Base-by-base conservation (phyloP, 2,888 invertebrate species). In the Volucella zonaria region DNA sequence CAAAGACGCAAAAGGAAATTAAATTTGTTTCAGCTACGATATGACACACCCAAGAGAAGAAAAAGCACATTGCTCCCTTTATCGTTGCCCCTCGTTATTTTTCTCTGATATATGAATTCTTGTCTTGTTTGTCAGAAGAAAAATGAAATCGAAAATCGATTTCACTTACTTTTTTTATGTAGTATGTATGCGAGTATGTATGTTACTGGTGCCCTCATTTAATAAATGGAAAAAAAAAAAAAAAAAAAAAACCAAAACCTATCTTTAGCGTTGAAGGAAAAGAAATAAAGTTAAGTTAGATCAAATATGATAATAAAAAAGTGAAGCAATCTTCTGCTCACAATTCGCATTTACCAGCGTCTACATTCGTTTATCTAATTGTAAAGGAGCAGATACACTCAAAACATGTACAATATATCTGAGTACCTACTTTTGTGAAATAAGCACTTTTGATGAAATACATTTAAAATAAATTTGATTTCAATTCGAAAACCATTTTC, bases 1-100 rank as follows among this genome's bases (percentile, higher is more conserved):
- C 85, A 85, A 85, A 81, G 80, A 67, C 76, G 85, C 81, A 85
- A 81, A 61, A 85, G 85, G 85, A 85, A 85, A 85, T 85, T 85
- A 85, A 85, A 85, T 85, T 85, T 80, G 73, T 85, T 80, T 85
- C 62, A 77, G 54, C 77, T 58, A 73, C 76, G 76, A 68, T 81
- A 80, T 76, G 81, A 74, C 85, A 85, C 76, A 52, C 71, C 73
- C 73, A 76, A 73, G 49, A 49, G 31, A 31, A 31, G 49, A n/a
- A 42, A 31, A 66, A 58, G 45, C 45, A 59, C 1, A 31, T 31
- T 31, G 31, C 54, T 42, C 12, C 66, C 54, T 56, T 1, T 67
- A 31, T 49, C 15, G 31, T 31, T 18, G 10, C 31, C n/a, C 15
- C 15, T 40, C 31, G 6, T 8, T 40, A 11, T 56, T 42, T 49